Evolutionary conservation across 2,888 invertebrate genomes (phyloP).

Genomic region (Ptychoptera albimana): DNA sequence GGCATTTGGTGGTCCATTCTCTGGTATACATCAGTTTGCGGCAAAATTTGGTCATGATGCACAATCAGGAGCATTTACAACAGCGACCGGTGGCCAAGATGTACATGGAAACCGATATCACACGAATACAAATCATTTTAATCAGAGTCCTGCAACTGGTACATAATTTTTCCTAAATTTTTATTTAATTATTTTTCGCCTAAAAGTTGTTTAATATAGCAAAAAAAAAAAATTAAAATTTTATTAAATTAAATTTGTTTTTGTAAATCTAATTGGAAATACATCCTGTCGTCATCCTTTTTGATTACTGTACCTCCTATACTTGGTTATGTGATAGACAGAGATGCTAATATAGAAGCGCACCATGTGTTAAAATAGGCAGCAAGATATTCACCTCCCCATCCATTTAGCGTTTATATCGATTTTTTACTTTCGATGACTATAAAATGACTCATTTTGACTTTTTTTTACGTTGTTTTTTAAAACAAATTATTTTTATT

Average conservation of each 20-base stretch:
- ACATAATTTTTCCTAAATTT: conserved; percentile 6
- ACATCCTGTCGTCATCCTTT: too few relatives aligned
- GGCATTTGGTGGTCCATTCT: conserved; percentile 31
- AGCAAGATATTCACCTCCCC: background rate
- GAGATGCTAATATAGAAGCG: too few relatives aligned
- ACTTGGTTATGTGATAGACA: too few relatives aligned
- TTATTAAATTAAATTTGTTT: too few relatives aligned
- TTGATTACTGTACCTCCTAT: too few relatives aligned
- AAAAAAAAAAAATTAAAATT: too few relatives aligned
- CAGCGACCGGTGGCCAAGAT: conserved; percentile 20
- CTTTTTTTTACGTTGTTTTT: background rate
- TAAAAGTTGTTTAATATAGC: background rate
- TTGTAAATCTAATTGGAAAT: too few relatives aligned
- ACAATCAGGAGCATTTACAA: conserved; percentile 28
- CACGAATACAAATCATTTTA: conserved; percentile 31
- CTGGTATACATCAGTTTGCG: conserved; percentile 31
- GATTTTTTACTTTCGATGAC: background rate
- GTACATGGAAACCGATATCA: conserved; percentile 32
- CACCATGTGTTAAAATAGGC: too few relatives aligned
- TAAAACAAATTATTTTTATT: too few relatives aligned
- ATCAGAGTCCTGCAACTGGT: conserved; percentile 30
- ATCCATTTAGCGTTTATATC: background rate
- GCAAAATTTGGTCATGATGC: conserved; percentile 29
- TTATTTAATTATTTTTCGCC: background rate
- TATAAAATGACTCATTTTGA: background rate